These are phyloP conservation scores for Blastobasis adustella DNA, from an alignment of 2,888 invertebrate genomes.

Conservation along the genomic window DNA sequence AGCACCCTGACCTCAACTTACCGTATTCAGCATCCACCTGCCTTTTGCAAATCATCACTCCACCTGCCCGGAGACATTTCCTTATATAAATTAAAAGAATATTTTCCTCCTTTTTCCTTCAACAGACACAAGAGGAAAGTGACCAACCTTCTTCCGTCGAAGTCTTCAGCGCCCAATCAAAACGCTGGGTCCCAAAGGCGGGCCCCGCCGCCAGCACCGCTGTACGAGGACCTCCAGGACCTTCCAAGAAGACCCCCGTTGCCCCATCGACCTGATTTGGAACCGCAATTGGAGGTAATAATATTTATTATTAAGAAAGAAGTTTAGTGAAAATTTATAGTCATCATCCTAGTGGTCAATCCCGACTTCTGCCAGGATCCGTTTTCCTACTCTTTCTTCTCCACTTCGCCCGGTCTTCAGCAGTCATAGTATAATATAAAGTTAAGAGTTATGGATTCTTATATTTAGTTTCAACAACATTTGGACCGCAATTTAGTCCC, in stretches of 20 bases:
- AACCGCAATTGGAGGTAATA: slow-evolving; percentile 64
- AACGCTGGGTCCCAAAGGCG: slow-evolving; percentile 63
- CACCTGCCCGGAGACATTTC: neutral
- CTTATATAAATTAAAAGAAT: neutral
- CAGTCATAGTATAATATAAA: too few species aligned
- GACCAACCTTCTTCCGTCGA: slow-evolving; percentile 88
- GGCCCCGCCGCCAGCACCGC: slow-evolving; percentile 75
- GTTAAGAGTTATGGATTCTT: too few species aligned
- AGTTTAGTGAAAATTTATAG: too few species aligned
- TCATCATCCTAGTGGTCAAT: too few species aligned
- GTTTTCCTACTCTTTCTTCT: too few species aligned
- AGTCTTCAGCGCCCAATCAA: slow-evolving; percentile 78
- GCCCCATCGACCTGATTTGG: slow-evolving; percentile 59
- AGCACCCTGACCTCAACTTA: neutral
- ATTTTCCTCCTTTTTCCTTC: slow-evolving; percentile 51
- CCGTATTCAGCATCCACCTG: neutral
- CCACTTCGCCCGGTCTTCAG: too few species aligned
- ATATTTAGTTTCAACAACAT: too few species aligned
- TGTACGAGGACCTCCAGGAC: slow-evolving; percentile 88
- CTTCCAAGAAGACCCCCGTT: slow-evolving; percentile 72
- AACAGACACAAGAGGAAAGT: slow-evolving; percentile 91
- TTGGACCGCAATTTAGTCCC: too few species aligned
- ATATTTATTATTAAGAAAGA: neutral
- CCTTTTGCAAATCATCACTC: neutral
- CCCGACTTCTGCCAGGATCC: too few species aligned